A percentile compares a stretch with the other conserved stretches of the same genome.
Evolutionary conservation across 2,113 vertebrate species (phyloP).

Genomic region (Astatotilapia flaviijosephi): DNA sequence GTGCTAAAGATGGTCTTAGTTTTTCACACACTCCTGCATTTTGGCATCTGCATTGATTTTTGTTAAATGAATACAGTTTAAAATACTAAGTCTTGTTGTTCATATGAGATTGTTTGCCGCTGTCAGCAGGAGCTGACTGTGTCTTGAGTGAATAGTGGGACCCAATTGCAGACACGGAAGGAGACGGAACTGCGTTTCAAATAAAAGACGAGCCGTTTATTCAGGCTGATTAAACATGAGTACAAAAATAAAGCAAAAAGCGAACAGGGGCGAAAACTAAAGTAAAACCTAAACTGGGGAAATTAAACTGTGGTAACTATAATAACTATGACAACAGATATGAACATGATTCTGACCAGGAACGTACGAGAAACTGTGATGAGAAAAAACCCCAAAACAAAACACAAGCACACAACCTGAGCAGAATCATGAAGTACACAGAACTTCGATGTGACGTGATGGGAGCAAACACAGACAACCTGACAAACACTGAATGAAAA

Average conservation of each 20-base stretch:
- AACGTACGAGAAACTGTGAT: background rate
- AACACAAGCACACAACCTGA: background rate
- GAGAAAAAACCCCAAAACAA: background rate
- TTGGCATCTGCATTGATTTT: background rate
- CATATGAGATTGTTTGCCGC: too few relatives aligned
- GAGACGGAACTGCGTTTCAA: background rate
- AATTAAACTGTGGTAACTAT: background rate
- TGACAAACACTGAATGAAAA: rapidly evolving
- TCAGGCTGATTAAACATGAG: background rate
- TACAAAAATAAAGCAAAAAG: background rate
- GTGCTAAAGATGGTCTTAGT: rapidly evolving
- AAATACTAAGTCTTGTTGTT: background rate
- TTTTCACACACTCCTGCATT: rapidly evolving
- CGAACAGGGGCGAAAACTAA: rapidly evolving
- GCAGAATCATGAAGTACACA: background rate
- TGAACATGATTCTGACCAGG: background rate
- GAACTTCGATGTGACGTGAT: background rate
- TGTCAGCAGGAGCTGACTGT: background rate
- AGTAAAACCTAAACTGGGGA: background rate
- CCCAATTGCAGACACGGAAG: background rate
- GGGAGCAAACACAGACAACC: background rate
- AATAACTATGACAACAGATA: background rate
- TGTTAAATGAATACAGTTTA: background rate
- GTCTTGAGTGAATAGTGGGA: background rate
- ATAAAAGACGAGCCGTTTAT: rapidly evolving